Evolutionary conservation across 2,113 vertebrate species (phyloP).

Genomic region (Stercorarius parasiticus): DNA sequence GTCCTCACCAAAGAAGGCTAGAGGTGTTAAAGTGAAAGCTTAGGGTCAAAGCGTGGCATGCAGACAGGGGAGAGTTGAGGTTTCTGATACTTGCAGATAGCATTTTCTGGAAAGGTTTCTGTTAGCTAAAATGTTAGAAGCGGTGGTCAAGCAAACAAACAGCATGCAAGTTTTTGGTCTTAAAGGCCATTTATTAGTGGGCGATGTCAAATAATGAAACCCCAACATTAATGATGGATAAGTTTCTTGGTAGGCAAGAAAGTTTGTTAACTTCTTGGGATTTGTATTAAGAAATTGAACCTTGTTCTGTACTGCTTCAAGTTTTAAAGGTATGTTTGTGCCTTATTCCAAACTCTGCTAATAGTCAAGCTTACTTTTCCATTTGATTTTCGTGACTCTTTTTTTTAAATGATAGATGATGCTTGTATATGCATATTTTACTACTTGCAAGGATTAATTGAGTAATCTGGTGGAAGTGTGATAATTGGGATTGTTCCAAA

Average conservation of each 20-base stretch:
- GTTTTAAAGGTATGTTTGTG: neutral
- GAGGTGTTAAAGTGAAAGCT: neutral
- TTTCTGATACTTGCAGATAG: neutral
- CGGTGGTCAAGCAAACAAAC: neutral
- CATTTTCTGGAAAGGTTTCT: neutral
- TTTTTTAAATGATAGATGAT: neutral
- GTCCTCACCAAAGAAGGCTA: neutral
- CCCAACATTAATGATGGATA: neutral
- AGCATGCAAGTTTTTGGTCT: neutral
- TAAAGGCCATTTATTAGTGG: neutral
- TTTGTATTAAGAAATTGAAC: neutral
- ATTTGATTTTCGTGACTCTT: neutral
- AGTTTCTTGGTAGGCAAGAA: neutral
- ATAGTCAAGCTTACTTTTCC: neutral
- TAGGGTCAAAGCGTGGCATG: neutral
- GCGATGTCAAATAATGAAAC: neutral
- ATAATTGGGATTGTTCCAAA: neutral
- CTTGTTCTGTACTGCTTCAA: neutral
- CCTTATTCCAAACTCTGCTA: neutral
- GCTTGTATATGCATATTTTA: neutral
- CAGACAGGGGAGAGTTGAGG: neutral
- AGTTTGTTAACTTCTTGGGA: neutral
- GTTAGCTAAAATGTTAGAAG: neutral
- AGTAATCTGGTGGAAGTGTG: neutral
- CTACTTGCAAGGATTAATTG: neutral